Conservation (phyloP, 2,888 invertebrate species). For the Gryllus longicercus region DNA sequence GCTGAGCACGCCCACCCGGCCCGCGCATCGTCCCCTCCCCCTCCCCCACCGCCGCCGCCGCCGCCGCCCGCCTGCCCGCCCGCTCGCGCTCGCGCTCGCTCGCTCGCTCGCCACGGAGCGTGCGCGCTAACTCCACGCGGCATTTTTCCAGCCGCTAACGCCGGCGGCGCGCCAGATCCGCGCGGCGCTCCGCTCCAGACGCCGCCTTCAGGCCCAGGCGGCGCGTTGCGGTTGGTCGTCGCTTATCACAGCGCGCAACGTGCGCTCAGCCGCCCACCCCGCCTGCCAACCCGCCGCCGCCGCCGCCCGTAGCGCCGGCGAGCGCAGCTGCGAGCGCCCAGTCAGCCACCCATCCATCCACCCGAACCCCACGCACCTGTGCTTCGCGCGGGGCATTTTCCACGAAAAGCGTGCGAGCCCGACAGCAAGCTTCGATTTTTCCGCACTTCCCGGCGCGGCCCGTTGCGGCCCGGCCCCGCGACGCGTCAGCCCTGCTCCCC, state of each 20-base stretch:
- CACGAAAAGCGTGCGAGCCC: too few species aligned
- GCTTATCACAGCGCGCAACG: background rate
- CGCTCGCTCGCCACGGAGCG: background rate
- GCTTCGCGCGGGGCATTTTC: background rate
- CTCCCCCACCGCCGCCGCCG: background rate
- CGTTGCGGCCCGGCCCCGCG: background rate
- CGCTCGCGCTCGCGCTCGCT: conserved; percentile 4
- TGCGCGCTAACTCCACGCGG: background rate
- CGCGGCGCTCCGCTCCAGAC: conserved; percentile 5
- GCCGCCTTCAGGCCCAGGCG: background rate
- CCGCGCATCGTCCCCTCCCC: background rate
- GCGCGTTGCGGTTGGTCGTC: background rate
- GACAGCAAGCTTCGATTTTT: background rate
- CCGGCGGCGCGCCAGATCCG: background rate
- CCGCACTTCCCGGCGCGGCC: background rate
- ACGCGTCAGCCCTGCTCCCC: background rate
- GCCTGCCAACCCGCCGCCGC: too few species aligned
- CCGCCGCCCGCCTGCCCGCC: background rate
- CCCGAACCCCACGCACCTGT: background rate
- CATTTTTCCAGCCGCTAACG: background rate
- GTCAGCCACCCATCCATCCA: too few species aligned
- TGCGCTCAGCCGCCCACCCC: too few species aligned
- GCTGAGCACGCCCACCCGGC: conserved; percentile 18
- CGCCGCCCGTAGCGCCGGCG: too few species aligned
- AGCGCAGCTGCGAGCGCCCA: too few species aligned